phyloP scores from a whole-genome alignment of 2,888 invertebrate genomes.

The Nowickia ferox region DNA sequence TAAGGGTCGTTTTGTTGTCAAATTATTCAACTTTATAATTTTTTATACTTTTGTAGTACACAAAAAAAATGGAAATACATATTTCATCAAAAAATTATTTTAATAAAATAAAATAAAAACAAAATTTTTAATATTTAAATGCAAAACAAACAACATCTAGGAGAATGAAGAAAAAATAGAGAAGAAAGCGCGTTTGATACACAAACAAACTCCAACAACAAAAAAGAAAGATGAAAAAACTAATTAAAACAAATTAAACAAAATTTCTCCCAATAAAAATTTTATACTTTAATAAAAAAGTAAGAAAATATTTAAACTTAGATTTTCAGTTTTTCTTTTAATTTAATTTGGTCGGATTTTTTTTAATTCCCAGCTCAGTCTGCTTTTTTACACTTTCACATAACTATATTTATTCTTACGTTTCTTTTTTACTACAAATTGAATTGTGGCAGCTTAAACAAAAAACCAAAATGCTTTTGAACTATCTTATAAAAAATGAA shows the following conservation, averaged over 20 bases:
- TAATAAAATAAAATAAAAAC: slow-evolving; percentile 50
- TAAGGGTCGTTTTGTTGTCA: slow-evolving; percentile 41
- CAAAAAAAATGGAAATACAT: slow-evolving; percentile 42
- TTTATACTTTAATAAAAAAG: slow-evolving; percentile 71
- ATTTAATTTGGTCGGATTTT: slow-evolving; percentile 37
- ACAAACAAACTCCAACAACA: slow-evolving; percentile 35
- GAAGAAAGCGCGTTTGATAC: slow-evolving; percentile 47
- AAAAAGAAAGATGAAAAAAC: slow-evolving; percentile 54
- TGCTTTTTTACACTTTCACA: slow-evolving; percentile 40
- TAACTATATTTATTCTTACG: slow-evolving; percentile 14
- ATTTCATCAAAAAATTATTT: slow-evolving; percentile 58
- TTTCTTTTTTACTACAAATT: slow-evolving; percentile 41
- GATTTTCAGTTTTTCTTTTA: slow-evolving; percentile 34
- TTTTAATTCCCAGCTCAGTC: slow-evolving; percentile 45
- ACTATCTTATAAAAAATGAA: slow-evolving; percentile 61
- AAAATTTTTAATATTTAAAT: slow-evolving; percentile 60
- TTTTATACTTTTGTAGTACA: slow-evolving; percentile 42
- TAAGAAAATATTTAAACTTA: slow-evolving; percentile 40
- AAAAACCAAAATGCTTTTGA: slow-evolving; percentile 60
- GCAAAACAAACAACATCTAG: slow-evolving; percentile 66
- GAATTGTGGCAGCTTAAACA: slow-evolving; percentile 62
- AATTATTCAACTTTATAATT: slow-evolving; percentile 54
- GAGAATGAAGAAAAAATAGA: slow-evolving; percentile 33
- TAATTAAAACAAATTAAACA: slow-evolving; percentile 53
- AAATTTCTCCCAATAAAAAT: slow-evolving; percentile 70